Base-by-base conservation (phyloP, 2,113 vertebrate genomes). In the Spermophilus dauricus region DNA sequence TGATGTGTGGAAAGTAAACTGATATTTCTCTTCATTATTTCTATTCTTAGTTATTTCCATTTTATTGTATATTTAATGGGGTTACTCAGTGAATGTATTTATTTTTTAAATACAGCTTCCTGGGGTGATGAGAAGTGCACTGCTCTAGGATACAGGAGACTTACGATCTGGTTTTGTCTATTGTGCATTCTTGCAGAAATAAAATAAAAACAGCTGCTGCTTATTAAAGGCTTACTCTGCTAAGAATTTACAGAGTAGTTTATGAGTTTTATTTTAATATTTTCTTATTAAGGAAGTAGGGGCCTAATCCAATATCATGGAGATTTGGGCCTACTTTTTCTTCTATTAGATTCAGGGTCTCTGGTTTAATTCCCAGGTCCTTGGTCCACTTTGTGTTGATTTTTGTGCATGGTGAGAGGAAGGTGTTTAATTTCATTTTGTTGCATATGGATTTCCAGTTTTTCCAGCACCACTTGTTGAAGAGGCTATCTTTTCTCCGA, bases 231-330 rank as follows among this genome's bases (percentile, higher is more conserved):
- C 26, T 73, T 45, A 63, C 37, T 78, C 63, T 80, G 70, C 53
- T 85, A 85, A 58, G 37, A 86, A 48, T 45, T 77, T 37, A 89
- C n/a, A 89, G 26, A 73, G 14, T 48, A 85, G 61, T 73, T 95
- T 86, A 56, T 69, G n/a, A 83, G 20, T 65, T 82, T 87, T 78
- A 28, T 70, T 83, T 94, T 87, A 65, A 84, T 42, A 20, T 91
- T 81, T 84, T 48, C 45, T 45, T 45, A 45, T 45, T 45, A 45
- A 45, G 45, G 45, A 45, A 45, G 45, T 45, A 45, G 45, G 45
- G 8, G 45, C 45, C 45, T 45, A 45, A 45, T 45, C 45, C 45
- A 45, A 45, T 45, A 45, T 45, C 8, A 9, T 45, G 45, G 45
- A 45, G 45, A 8, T 45, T 45, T 45, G 8, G 45, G 8, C 45